These are phyloP conservation scores for Osmerus eperlanus DNA, from an alignment of 2,113 vertebrate species.

Conservation along the genomic window DNA sequence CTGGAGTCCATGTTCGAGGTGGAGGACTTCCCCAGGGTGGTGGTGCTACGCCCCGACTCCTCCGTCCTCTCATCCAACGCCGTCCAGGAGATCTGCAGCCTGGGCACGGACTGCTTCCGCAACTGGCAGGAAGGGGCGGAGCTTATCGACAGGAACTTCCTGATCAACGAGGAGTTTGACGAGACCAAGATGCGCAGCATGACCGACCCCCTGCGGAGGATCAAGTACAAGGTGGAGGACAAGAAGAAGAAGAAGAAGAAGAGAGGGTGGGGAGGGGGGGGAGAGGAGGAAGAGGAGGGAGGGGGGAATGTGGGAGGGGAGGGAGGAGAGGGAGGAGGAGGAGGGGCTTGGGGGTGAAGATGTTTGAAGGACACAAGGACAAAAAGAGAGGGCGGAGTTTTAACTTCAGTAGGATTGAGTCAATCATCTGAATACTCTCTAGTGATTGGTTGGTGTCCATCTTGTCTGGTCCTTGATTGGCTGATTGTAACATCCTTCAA, in stretches of 20 bases:
- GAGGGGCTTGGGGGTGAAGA: constrained; percentile 27
- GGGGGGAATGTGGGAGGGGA: neutral
- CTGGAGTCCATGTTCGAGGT: constrained; percentile 78
- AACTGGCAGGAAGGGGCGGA: constrained; percentile 87
- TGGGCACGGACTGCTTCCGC: constrained; percentile 76
- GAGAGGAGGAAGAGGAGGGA: neutral
- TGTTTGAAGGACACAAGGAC: neutral
- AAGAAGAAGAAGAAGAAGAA: constrained; percentile 60
- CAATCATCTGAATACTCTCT: no score
- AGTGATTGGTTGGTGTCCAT: no score
- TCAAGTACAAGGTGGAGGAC: constrained; percentile 81
- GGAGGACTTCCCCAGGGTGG: constrained; percentile 75
- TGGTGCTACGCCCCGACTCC: constrained; percentile 84
- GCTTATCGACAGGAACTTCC: constrained; percentile 83
- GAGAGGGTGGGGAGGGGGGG: neutral
- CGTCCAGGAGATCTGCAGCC: constrained; percentile 74
- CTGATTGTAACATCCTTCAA: no score
- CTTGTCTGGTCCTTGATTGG: no score
- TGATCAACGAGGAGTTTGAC: constrained; percentile 76
- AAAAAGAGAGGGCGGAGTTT: no score
- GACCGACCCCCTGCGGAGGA: constrained; percentile 76
- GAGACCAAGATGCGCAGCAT: constrained; percentile 71
- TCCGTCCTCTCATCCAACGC: constrained; percentile 78
- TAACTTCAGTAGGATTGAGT: no score
- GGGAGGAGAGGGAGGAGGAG: neutral